Conservation (phyloP, 2,797 vertebrate species). For the Peromyscus melanophrys region DNA sequence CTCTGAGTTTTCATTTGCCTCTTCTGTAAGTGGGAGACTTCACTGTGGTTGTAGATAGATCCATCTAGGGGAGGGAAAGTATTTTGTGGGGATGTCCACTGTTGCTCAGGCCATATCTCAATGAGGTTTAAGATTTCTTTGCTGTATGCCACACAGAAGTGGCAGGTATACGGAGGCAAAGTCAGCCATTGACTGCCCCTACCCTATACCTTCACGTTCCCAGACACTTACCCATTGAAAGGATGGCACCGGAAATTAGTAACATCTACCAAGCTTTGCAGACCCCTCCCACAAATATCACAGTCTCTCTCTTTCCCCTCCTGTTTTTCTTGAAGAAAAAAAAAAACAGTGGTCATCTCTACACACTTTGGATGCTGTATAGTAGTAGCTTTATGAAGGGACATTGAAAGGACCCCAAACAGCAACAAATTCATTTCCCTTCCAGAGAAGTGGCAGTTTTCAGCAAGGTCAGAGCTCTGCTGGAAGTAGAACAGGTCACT, state of each 20-base stretch:
- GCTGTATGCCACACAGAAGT: neutral
- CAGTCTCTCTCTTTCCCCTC: neutral
- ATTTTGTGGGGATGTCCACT: neutral
- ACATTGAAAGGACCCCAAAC: neutral
- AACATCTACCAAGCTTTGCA: neutral
- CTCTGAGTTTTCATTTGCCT: neutral
- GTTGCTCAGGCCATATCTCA: neutral
- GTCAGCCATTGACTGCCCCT: neutral
- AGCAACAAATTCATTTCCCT: neutral
- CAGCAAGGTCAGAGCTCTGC: neutral
- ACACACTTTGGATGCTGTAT: neutral
- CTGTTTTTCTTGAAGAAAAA: neutral
- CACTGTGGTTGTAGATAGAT: neutral
- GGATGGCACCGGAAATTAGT: neutral
- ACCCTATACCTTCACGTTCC: neutral
- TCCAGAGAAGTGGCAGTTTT: neutral
- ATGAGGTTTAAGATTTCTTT: neutral
- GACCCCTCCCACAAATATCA: neutral
- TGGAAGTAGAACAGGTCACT: neutral
- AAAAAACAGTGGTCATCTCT: neutral
- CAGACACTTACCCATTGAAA: constrained; percentile 1
- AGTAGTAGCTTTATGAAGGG: neutral
- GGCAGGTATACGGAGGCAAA: neutral
- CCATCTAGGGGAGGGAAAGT: neutral
- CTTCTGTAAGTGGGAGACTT: constrained; percentile 23